Evolutionary conservation across 2,888 invertebrate genomes (phyloP), one percentile per base, ranked within the genome.

Genomic region (Dendrolimus pini): DNA sequence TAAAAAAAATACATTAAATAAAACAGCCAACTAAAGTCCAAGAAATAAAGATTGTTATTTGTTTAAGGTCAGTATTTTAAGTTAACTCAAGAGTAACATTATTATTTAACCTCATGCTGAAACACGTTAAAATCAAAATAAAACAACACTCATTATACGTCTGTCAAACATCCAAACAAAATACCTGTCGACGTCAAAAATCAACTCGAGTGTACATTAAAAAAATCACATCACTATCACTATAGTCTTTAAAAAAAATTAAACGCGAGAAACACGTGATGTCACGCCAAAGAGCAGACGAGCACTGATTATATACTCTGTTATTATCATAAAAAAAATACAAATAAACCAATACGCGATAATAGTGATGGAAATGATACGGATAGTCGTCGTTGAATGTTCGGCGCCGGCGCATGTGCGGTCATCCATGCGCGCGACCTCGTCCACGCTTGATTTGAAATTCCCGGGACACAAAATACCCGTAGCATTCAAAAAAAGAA

Each of bases 301-400:
- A 67, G 74, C 64, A 85, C 84, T 84, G 81, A 83, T 78, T 82
- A 74, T 70, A 65, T 18, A 67, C 67, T 47, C 62, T 58, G 61
- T 67, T 66, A 75, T 83, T 82, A 85, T 83, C 82, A 78, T 69
- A 70, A 74, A 78, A 82, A 80, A 79, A 74, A 83, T 68, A 83
- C 76, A 85, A 81, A 83, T 80, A 82, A 74, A 73, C 65, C 62
- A 64, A 57, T 60, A 61, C 63, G 67, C 67, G 68, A 69, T 70
- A 65, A 64, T 53, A 30, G 47, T 14, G 30, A 53, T 55, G 52
- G 42, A 58, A 54, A 42, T 54, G 41, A 9, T 14, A 42, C 53
- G 55, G 12, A 53, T 55, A 58, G 53, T 58, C 13, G 53, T 7
- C n/a, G 13, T n/a, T 10, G 42, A 53, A 18, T 13, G 12, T 30